Evolutionary conservation across 2,888 invertebrate species (phyloP), one percentile per base, ranked within the genome.

Genomic region (Campoplex nolae): DNA sequence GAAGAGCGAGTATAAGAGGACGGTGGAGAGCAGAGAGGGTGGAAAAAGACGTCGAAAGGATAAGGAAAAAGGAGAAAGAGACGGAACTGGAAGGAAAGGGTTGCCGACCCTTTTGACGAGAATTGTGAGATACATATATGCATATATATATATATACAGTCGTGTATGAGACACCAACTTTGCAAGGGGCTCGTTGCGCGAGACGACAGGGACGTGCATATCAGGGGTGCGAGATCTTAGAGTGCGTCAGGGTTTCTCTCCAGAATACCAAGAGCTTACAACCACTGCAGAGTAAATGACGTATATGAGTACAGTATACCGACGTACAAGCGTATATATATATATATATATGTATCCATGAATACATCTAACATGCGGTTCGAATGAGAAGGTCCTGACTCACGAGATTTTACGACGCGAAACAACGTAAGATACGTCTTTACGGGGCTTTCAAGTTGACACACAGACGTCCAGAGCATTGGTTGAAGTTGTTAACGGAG

Each of bases 171-270:
- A 86, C 81, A 79, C 38, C 71, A 79, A 48, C 35, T 67, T 51
- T 77, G 62, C 86, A 71, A 75, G 77, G 62, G 81, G 80, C 87
- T 87, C 88, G 89, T 88, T 32, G 62, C 89, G 76, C 48, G 87
- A 89, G 90, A 89, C 90, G 90, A 88, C 89, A 90, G 90, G 90
- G 90, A 92, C 91, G 92, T 91, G 90, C 88, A 89, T 78, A 87
- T 90, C 89, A 92, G 92, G 93, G 94, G 93, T 93, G 93, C 93
- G 92, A 93, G 93, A 92, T 93, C 92, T 92, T 93, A 93, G 90
- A 85, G 82, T 84, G 87, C 85, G 79, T 79, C 45, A 38, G 67
- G 76, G 87, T 70, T 85, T 83, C 79, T 67, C 62, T 73, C 45
- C 74, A 48, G 70, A 75, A 84, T 76, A 86, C 78, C 45, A 82